Evolutionary conservation across 2,888 invertebrate species (phyloP), one percentile per base, ranked within the genome.

Genomic region (Chymomyza fuscimana): DNA sequence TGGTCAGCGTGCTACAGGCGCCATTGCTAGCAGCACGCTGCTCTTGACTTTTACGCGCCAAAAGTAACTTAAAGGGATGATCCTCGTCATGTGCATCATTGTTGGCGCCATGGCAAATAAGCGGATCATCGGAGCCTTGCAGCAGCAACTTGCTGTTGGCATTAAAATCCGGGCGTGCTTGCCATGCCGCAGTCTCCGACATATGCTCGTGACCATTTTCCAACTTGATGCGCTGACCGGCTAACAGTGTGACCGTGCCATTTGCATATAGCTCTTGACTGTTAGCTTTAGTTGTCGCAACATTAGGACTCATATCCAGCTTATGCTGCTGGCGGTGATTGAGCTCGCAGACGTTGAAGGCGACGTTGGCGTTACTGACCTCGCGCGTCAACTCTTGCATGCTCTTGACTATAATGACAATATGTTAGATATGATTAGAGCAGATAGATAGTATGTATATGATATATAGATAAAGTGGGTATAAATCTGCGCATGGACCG

Each of bases 71-170:
- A 58, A 91, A 90, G 2, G 89, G 87, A 76, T 89, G 88, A 73
- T 91, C 91, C 68, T 91, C 91, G 32, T 90, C 89, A 60, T 88
- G 88, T 25, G 81, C 80, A 16, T 90, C 90, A 19, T 77, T 88
- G 68, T 88, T 83, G 32, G 92, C 92, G 15, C 92, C 92, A 16
- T 91, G 89, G 22, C 91, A 91, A 72, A 92, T 92, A 58, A 92
- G 72, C 0, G 92, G 92, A 87, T 92, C 92, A 58, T 92, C 92
- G 1, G 92, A 92, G 65, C 91, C 91, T 52, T 90, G 91, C 51
- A 92, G 78, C 32, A 92, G 74, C 54, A 91, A 73, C 61, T 89
- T 90, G 65, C 85, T 88, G 32, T 75, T 76, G 32, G 71, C 82
- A 68, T 83, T 76, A 19, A 82, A 69, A 5, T 82, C 80, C n/a